A percentile compares a stretch with the other conserved stretches of the same genome.
Conservation (phyloP, 2,113 vertebrate genomes). For the Uria aalge region DNA sequence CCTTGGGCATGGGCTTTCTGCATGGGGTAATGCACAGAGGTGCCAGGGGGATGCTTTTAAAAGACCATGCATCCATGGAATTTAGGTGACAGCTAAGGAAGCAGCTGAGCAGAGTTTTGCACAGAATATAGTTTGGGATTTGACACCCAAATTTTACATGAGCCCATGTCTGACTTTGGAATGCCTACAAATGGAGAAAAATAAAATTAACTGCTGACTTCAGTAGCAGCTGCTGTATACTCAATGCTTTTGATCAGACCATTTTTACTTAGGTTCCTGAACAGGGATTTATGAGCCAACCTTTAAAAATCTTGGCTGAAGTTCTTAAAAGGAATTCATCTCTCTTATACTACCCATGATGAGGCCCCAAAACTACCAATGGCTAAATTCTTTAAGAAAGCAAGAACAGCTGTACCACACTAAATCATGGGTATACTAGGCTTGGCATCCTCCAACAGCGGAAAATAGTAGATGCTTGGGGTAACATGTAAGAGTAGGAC, state of each 20-base stretch:
- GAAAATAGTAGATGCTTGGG: background rate
- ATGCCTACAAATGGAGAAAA: background rate
- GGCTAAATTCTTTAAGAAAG: background rate
- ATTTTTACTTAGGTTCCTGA: background rate
- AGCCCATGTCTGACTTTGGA: background rate
- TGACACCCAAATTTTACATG: background rate
- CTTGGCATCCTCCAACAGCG: background rate
- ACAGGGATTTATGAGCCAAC: background rate
- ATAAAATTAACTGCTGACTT: background rate
- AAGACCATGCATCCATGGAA: background rate
- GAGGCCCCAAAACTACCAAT: background rate
- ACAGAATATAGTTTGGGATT: background rate
- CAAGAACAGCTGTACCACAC: background rate
- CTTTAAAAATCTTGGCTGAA: constrained; percentile 25
- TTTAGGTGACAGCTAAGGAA: background rate
- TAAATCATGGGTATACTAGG: background rate
- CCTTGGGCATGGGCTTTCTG: background rate
- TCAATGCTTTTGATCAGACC: constrained; percentile 9
- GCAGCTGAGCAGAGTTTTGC: background rate
- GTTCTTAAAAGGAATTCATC: background rate
- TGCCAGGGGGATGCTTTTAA: background rate
- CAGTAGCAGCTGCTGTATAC: background rate
- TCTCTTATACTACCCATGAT: background rate
- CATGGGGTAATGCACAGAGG: background rate
- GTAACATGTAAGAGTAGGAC: background rate